phyloP scores from a whole-genome alignment of 2,888 invertebrate species.

The Tetropium fuscum region DNA sequence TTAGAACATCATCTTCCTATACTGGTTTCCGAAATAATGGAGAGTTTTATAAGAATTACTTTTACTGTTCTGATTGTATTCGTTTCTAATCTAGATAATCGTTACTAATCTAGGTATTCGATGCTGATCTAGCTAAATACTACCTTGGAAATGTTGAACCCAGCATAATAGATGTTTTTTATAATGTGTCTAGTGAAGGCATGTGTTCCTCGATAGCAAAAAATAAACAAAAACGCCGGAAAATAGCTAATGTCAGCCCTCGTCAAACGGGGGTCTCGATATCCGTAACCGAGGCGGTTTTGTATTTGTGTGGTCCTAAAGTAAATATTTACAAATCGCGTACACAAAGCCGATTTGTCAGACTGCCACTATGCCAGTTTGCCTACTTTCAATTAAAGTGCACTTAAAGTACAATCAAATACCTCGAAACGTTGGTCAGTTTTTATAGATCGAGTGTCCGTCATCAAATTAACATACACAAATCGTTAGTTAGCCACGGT shows the following conservation, averaged over 20 bases:
- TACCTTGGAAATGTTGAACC: too few species aligned
- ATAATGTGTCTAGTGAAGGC: constrained; percentile 10
- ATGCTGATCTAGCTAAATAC: too few species aligned
- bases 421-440: constrained; percentile 7
- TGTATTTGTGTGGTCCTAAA: constrained; percentile 48
- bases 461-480: constrained; percentile 7
- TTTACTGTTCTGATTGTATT: too few species aligned
- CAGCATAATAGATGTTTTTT: too few species aligned
- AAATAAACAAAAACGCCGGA: constrained; percentile 26
- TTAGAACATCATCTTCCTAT: too few species aligned
- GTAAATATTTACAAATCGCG: constrained; percentile 49
- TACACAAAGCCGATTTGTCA: constrained; percentile 19
- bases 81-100: too few species aligned
- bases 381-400: not conserved
- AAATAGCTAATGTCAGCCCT: constrained; percentile 31
- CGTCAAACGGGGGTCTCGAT: constrained; percentile 22
- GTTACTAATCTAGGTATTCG: too few species aligned
- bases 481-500: not conserved
- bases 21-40: too few species aligned
- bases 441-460: not conserved
- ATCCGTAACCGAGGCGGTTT: constrained; percentile 20
- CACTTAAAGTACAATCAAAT: not conserved
- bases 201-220: constrained; percentile 14
- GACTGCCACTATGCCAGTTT: constrained; percentile 4
- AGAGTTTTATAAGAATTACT: too few species aligned